Evolutionary conservation across 2,888 invertebrate genomes (phyloP), one percentile per base, ranked within the genome.

Genomic region (Morpho achilles): DNA sequence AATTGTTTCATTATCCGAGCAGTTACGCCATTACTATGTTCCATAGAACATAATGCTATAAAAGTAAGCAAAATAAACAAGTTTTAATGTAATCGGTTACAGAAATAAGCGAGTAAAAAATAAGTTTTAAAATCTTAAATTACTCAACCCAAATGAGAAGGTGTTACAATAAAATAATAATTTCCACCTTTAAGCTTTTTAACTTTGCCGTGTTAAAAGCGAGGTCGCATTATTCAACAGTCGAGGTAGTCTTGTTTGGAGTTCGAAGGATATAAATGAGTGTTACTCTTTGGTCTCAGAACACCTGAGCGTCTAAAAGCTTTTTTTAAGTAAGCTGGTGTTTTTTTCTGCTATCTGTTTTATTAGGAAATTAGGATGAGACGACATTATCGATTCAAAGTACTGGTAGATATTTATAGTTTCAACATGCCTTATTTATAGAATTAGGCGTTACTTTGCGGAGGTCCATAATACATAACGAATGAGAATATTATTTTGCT

Each of bases 241-340:
- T 60, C 62, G 55, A 50, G 42, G 32, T 58, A 41, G 55, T 62
- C 58, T 50, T 62, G 60, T 60, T 62, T 58, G 58, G 58, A 47
- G 50, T 49, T 62, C 58, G 60, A 58, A 62, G 52, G 60, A 56
- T 62, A 62, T 62, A 62, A 62, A 62, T 62, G 62, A 62, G 60
- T 58, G 60, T 60, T 62, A 62, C 62, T 46, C 55, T 58, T 56
- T 60, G 58, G 58, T 62, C 62, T 60, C 62, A 49, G 58, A 53
- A 60, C 62, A 62, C 62, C 62, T 62, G 62, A 60, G 62, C 62
- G 52, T 60, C 62, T 62, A 60, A 62, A 62, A 60, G 62, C 62
- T 60, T 62, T 62, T 62, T 62, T 62, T 46, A 32, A 32, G 32
- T 32, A 32, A 32, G 32, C 32, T 32, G 32, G 32, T 32, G 32